Percentiles rank a stretch among this genome's conserved stretches.
phyloP scores from a whole-genome alignment of 2,888 invertebrate species.

The Dromius quadrimaculatus region DNA sequence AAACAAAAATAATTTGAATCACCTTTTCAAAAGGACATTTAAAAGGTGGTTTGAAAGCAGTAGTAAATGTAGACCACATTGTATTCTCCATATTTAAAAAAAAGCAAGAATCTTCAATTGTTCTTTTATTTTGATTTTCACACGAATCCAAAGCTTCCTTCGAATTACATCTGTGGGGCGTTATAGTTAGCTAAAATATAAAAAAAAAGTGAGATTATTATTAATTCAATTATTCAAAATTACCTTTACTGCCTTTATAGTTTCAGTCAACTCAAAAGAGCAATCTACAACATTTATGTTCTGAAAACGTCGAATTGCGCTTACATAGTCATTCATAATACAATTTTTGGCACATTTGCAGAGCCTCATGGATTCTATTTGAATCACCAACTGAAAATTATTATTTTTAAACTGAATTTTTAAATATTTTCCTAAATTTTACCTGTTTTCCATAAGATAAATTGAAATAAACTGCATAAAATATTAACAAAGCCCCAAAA shows the following conservation, averaged over 20 bases:
- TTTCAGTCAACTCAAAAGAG: conserved; percentile 11
- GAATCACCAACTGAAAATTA: not conserved
- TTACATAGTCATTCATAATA: not conserved
- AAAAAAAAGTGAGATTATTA: not conserved
- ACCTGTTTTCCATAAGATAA: not conserved
- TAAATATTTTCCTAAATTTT: not conserved
- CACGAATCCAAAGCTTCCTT: conserved; percentile 14
- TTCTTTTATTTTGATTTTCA: not conserved
- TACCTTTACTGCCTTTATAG: not conserved
- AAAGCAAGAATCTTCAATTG: not conserved
- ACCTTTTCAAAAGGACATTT: conserved; percentile 15
- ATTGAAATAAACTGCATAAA: not conserved
- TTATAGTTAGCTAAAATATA: not conserved
- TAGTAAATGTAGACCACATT: conserved; percentile 8
- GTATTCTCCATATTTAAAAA: not conserved
- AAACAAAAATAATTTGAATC: not conserved
- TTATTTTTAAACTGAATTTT: not conserved
- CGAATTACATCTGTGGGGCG: not conserved
- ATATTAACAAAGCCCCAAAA: not conserved
- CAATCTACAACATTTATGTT: not conserved
- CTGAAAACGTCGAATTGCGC: not conserved
- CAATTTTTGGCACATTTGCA: conserved; percentile 13
- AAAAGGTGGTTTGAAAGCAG: conserved; percentile 7
- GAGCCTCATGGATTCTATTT: not conserved
- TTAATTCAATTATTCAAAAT: too few relatives aligned